phyloP scores from a whole-genome alignment of 2,797 vertebrate species.

The Melopsittacus undulatus region DNA sequence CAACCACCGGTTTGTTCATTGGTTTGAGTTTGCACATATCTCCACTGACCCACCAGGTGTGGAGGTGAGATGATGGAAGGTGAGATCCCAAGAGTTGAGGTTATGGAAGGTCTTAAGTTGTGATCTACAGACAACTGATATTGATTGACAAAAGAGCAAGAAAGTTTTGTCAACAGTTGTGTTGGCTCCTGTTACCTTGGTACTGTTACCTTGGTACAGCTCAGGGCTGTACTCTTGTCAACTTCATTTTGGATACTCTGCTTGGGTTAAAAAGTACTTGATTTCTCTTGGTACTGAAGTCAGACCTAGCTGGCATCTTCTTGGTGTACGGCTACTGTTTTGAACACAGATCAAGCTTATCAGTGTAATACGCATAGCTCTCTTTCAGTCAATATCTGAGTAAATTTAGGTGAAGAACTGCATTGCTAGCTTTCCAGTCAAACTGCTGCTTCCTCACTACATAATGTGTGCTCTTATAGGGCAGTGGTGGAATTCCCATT shows the following conservation, averaged over 20 bases:
- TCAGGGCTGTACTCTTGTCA: neutral
- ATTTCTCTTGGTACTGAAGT: neutral
- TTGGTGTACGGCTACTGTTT: neutral
- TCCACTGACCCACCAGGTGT: neutral
- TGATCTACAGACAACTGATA: neutral
- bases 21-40: neutral
- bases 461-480: neutral
- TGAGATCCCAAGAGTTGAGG: neutral
- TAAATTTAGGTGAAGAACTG: neutral
- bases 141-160: rapidly evolving
- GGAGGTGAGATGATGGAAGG: neutral
- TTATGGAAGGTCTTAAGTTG: neutral
- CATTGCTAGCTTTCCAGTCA: neutral
- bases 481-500: neutral
- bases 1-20: neutral
- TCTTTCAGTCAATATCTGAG: neutral
- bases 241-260: neutral
- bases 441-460: neutral
- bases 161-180: neutral
- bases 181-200: neutral
- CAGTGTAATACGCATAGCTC: neutral
- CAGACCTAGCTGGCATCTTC: neutral
- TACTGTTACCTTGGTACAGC: neutral
- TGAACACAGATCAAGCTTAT: neutral
- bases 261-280: neutral